Evolutionary conservation across 2,113 vertebrate genomes (phyloP).

Genomic region (Alaudala cheleensis): DNA sequence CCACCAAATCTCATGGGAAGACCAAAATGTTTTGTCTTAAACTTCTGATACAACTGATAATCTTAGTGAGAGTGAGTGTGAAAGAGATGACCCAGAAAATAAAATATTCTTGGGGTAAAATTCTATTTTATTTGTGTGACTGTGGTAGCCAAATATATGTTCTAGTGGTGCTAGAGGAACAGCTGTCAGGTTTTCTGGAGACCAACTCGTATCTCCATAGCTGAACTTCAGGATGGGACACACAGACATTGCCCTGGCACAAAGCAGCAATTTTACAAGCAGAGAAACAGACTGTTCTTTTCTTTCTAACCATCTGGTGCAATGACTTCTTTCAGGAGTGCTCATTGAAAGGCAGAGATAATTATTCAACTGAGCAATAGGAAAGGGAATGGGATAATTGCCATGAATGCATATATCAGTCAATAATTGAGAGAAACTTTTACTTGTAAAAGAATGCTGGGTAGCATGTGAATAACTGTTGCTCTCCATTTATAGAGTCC

Average conservation of each 20-base stretch:
- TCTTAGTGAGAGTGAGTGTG: not conserved
- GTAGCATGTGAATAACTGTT: not conserved
- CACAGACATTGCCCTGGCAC: not conserved
- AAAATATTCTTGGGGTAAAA: not conserved
- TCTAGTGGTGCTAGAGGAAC: not conserved
- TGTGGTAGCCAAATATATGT: not conserved
- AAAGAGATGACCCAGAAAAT: not conserved
- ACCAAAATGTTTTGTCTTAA: not conserved
- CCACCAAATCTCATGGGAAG: not conserved
- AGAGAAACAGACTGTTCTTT: not conserved
- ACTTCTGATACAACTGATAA: not conserved
- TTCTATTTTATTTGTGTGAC: not conserved
- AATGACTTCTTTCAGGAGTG: not conserved
- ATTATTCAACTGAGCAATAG: not conserved
- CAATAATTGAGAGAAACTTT: not conserved
- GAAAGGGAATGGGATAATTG: not conserved
- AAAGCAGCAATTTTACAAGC: not conserved
- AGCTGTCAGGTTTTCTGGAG: not conserved
- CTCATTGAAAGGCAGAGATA: not conserved
- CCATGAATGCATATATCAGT: not conserved
- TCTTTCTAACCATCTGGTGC: not conserved
- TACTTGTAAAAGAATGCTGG: not conserved
- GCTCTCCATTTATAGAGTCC: not conserved
- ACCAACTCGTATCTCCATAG: not conserved
- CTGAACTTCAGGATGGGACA: not conserved